Percentiles rank a stretch among this genome's conserved stretches.
phyloP scores from a whole-genome alignment of 2,888 invertebrate species.

The Poecilobothrus nobilitatus region DNA sequence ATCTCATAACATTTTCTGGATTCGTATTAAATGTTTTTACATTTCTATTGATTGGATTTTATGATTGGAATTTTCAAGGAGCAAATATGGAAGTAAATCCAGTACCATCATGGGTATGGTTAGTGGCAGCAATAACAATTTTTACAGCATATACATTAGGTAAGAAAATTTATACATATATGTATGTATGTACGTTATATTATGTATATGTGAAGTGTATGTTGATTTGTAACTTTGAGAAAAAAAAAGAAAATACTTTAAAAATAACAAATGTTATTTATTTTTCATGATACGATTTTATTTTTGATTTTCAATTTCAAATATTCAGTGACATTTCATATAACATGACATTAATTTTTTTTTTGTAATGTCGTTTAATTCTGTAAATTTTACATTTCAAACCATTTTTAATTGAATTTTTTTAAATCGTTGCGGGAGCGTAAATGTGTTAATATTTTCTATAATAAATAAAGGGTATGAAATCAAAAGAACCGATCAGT shows the following conservation, averaged over 20 bases:
- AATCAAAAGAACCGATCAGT: too few species aligned
- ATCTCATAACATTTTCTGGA: conserved; percentile 88
- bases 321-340: too few species aligned
- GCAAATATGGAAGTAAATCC: conserved; percentile 41
- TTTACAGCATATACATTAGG: conserved; percentile 94
- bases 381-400: too few species aligned
- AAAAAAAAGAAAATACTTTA: not conserved
- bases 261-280: too few species aligned
- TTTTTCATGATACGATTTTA: too few species aligned
- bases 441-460: too few species aligned
- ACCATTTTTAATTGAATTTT: too few species aligned
- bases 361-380: too few species aligned
- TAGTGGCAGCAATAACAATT: conserved; percentile 74
- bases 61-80: conserved; percentile 73
- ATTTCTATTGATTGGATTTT: conserved; percentile 73
- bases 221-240: not conserved
- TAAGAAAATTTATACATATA: conserved; percentile 44
- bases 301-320: too few species aligned
- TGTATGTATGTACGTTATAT: not conserved
- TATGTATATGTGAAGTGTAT: not conserved
- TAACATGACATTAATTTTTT: too few species aligned
- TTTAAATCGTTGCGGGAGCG: too few species aligned
- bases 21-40: conserved; percentile 85
- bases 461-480: too few species aligned
- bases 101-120: conserved; percentile 81